Evolutionary conservation across 2,113 vertebrate species (phyloP).

Genomic region (Pleuronectes platessa): DNA sequence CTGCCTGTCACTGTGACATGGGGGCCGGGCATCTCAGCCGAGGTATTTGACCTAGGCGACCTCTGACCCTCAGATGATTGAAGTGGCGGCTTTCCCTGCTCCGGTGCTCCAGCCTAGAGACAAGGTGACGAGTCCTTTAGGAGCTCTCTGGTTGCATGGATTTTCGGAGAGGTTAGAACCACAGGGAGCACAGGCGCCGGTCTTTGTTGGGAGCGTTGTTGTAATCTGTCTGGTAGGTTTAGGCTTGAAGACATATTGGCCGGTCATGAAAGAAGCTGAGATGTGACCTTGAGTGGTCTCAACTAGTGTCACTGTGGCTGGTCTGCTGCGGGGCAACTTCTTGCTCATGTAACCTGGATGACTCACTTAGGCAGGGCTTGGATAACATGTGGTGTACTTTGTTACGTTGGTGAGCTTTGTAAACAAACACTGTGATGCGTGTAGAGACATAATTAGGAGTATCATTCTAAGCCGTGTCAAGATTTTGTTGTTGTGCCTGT

Average conservation of each 20-base stretch:
- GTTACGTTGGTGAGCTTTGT: conserved; percentile 38
- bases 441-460: neutral
- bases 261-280: conserved; percentile 64
- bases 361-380: conserved; percentile 58
- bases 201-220: conserved; percentile 73
- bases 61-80: conserved; percentile 81
- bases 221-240: conserved; percentile 74
- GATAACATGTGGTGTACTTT: conserved; percentile 47
- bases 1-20: conserved; percentile 76
- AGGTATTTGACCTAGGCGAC: conserved; percentile 83
- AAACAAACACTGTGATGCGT: conserved; percentile 27
- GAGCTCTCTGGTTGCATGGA: conserved; percentile 80
- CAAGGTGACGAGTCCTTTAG: conserved; percentile 83
- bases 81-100: conserved; percentile 80
- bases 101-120: conserved; percentile 77
- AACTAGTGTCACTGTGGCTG: conserved; percentile 55
- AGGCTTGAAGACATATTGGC: conserved; percentile 72
- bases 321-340: conserved; percentile 51
- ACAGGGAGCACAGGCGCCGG: conserved; percentile 69
- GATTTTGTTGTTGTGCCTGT: neutral
- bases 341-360: conserved; percentile 66
- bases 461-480: neutral
- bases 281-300: conserved; percentile 75
- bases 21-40: conserved; percentile 65
- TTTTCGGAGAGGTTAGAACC: conserved; percentile 65